These are phyloP conservation scores for Brachyhypopomus occidentalis DNA, from an alignment of 2,113 vertebrate genomes.

Conservation along the genomic window DNA sequence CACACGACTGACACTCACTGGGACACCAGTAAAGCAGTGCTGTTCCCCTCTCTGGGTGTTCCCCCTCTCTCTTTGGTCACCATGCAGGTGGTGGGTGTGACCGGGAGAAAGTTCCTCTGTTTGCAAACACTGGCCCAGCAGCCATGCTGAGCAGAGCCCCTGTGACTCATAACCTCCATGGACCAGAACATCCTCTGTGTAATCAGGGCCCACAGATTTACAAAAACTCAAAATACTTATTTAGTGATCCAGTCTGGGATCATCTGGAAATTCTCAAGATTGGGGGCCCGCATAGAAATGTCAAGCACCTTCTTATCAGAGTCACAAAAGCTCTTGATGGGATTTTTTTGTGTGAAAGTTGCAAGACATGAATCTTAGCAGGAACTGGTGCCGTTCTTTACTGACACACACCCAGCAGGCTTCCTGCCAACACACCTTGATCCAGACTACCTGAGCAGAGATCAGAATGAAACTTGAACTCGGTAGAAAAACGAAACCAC, in stretches of 20 bases:
- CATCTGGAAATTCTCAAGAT: not conserved
- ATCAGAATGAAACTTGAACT: slow-evolving; percentile 20
- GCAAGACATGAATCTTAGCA: slow-evolving; percentile 1
- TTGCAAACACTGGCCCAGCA: slow-evolving; percentile 34
- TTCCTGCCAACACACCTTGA: slow-evolving; percentile 35
- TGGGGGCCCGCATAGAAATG: slow-evolving; percentile 14
- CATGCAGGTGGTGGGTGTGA: slow-evolving; percentile 14
- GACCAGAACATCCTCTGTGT: slow-evolving; percentile 40
- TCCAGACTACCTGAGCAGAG: slow-evolving; percentile 16
- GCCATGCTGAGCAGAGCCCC: slow-evolving; percentile 33
- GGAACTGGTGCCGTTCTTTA: not conserved
- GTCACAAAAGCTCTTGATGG: slow-evolving; percentile 18
- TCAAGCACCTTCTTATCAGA: slow-evolving; percentile 50
- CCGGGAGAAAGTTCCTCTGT: slow-evolving; percentile 21
- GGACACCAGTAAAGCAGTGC: not conserved
- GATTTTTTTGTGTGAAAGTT: slow-evolving; percentile 10
- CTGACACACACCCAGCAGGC: slow-evolving; percentile 19
- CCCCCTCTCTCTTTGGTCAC: not conserved
- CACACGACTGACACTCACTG: not conserved
- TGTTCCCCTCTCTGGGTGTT: not conserved
- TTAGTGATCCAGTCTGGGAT: slow-evolving; percentile 18
- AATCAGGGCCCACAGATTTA: slow-evolving; percentile 24
- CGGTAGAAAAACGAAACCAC: slow-evolving; percentile 13
- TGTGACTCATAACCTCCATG: slow-evolving; percentile 34
- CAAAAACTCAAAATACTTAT: slow-evolving; percentile 45